Evolutionary conservation across 2,113 vertebrate species (phyloP).

Genomic region (Hystrix brachyura): DNA sequence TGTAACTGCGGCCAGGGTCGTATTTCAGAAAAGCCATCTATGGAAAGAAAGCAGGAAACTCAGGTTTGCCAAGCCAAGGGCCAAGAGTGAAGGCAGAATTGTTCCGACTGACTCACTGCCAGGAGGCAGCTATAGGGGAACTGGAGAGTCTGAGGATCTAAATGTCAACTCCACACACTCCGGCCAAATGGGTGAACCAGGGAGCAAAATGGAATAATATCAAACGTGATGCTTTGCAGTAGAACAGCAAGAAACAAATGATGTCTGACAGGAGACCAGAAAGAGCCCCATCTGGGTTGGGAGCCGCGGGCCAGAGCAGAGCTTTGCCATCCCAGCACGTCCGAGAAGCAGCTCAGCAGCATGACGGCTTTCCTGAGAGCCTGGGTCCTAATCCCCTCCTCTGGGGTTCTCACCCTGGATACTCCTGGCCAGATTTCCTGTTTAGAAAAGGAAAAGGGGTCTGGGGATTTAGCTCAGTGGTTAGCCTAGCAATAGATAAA

Average conservation of each 20-base stretch:
- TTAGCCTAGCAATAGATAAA: background rate
- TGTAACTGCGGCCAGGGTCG: slow-evolving; percentile 44
- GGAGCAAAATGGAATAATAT: slow-evolving; percentile 31
- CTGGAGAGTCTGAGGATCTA: slow-evolving; percentile 20
- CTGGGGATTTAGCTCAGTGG: no score
- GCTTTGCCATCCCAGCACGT: background rate
- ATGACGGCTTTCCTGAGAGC: background rate
- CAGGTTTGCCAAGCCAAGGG: slow-evolving; percentile 60
- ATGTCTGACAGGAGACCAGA: slow-evolving; percentile 37
- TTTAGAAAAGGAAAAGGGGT: background rate
- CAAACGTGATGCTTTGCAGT: background rate
- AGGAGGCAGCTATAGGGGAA: slow-evolving; percentile 27
- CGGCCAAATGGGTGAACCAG: slow-evolving; percentile 54
- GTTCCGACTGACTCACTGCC: slow-evolving; percentile 56
- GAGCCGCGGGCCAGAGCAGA: background rate
- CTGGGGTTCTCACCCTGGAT: background rate
- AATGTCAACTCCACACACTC: slow-evolving; percentile 50
- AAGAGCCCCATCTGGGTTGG: slow-evolving; percentile 50
- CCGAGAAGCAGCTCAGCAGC: slow-evolving; percentile 6
- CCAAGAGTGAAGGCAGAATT: slow-evolving; percentile 39
- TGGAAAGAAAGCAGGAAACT: slow-evolving; percentile 62
- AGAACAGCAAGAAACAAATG: slow-evolving; percentile 62
- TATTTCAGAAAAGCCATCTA: slow-evolving; percentile 70
- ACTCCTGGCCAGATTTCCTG: background rate
- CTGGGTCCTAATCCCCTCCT: background rate